phyloP scores from a whole-genome alignment of 1,140 invertebrate genomes.

The Asbolus verrucosus region DNA sequence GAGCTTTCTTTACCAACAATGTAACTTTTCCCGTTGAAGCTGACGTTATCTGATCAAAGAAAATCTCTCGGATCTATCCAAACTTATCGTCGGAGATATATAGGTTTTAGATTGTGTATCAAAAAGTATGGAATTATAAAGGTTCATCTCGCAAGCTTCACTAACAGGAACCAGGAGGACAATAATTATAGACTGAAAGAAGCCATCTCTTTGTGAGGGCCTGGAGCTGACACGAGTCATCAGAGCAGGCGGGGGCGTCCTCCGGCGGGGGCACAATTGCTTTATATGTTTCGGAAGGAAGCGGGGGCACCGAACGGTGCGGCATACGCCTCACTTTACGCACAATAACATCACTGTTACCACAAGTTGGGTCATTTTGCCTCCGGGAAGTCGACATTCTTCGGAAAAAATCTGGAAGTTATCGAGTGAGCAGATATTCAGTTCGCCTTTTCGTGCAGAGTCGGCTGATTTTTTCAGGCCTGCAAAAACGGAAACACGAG shows the following conservation, averaged over 20 bases:
- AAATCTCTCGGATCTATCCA: too few species aligned
- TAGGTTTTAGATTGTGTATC: conserved; percentile 41
- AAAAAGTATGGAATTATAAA: conserved; percentile 44
- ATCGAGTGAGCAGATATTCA: too few species aligned
- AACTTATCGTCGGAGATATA: neutral
- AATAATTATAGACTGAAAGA: conserved; percentile 59
- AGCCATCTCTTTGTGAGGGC: conserved; percentile 58
- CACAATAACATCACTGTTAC: conserved; percentile 26
- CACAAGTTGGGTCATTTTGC: neutral
- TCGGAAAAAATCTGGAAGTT: too few species aligned
- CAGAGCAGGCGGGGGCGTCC: conserved; percentile 47
- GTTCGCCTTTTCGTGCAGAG: too few species aligned
- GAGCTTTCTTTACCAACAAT: too few species aligned
- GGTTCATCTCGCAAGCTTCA: conserved; percentile 49
- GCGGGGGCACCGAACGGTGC: conserved; percentile 43
- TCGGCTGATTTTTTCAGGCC: too few species aligned
- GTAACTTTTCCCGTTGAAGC: too few species aligned
- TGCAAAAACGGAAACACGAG: too few species aligned
- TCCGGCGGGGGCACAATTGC: conserved; percentile 57
- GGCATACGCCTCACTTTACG: conserved; percentile 30
- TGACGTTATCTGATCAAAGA: too few species aligned
- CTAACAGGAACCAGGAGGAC: conserved; percentile 53
- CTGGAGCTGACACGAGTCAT: conserved; percentile 57
- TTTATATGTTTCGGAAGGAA: conserved; percentile 64
- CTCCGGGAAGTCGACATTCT: too few species aligned